Percentiles rank a stretch among this genome's conserved stretches.
phyloP scores from a whole-genome alignment of 1,140 invertebrate genomes.

The Cyclina sinensis region DNA sequence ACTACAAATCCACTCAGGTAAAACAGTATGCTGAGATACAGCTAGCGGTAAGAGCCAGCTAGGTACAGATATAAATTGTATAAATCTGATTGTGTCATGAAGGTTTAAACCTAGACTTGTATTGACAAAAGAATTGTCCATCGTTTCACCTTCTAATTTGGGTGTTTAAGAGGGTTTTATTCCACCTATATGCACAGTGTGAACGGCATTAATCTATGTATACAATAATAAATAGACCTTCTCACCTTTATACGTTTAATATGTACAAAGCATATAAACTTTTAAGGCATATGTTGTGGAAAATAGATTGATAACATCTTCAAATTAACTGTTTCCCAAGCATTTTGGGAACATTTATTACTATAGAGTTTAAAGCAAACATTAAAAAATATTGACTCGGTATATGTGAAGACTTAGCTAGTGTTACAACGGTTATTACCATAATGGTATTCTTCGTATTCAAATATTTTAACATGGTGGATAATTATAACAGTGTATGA shows the following conservation, averaged over 20 bases:
- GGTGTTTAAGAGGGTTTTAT: slow-evolving; percentile 24
- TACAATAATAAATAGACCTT: slow-evolving; percentile 10
- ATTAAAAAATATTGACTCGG: not conserved
- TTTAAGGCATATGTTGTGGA: not conserved
- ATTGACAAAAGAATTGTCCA: slow-evolving; percentile 17
- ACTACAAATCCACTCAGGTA: not conserved
- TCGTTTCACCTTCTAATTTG: slow-evolving; percentile 46
- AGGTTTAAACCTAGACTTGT: not conserved
- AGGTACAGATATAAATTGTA: not conserved
- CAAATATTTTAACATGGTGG: slow-evolving; percentile 12
- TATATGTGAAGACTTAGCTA: not conserved
- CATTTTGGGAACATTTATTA: not conserved
- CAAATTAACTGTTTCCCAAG: slow-evolving; percentile 12
- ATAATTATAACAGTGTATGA: not conserved
- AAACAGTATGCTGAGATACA: not conserved
- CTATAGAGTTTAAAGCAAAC: not conserved
- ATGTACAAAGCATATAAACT: slow-evolving; percentile 5
- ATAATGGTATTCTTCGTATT: not conserved
- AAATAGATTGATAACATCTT: slow-evolving; percentile 21
- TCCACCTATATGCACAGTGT: slow-evolving; percentile 27
- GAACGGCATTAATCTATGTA: slow-evolving; percentile 22
- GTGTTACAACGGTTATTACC: not conserved
- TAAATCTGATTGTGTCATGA: slow-evolving; percentile 4
- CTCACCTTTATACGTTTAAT: slow-evolving; percentile 28
- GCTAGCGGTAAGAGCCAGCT: not conserved